Evolutionary conservation across 2,888 invertebrate genomes (phyloP), one percentile per base, ranked within the genome.

Genomic region (Griposia aprilina): DNA sequence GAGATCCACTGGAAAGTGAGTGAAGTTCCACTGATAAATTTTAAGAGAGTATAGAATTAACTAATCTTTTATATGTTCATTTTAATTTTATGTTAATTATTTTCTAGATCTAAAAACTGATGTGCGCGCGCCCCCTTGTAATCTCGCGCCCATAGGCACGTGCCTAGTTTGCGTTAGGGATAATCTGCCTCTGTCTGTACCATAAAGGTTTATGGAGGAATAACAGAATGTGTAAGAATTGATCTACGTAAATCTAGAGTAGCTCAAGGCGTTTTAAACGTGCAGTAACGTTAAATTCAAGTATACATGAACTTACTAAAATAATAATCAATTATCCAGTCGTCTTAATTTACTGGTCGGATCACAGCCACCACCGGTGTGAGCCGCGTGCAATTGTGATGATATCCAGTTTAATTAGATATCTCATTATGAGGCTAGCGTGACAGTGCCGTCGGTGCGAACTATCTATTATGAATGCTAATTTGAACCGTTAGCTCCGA

Each of bases 391-490:
- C 90, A 90, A 90, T 92, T 92, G 94, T 94, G 92, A 92, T 92
- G 90, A 91, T 94, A 93, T 93, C 91, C 90, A 89, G 90, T 93
- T 93, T 94, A 94, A 94, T 95, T 94, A 94, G 93, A 92, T 91
- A 92, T 91, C 87, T 91, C 92, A 93, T 95, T 95, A 93, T 94
- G 90, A 90, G 90, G 88, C 85, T 90, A 93, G 94, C 91, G 93
- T 93, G 93, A 93, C 93, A 93, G 92, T 89, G 90, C 74, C 30
- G 80, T 68, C 86, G 90, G 87, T 91, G 92, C 91, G 89, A 93
- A 92, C 93, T 92, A 88, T 92, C 91, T 89, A 94, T 95, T 94
- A 94, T 87, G 89, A 91, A 94, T 95, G 93, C 90, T 94, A 95
- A 95, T 95, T 92, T 89, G 86, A 89, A 85, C 79, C 80, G 82